Base-by-base conservation (phyloP, 2,797 vertebrate genomes). In the Manis pentadactyla region DNA sequence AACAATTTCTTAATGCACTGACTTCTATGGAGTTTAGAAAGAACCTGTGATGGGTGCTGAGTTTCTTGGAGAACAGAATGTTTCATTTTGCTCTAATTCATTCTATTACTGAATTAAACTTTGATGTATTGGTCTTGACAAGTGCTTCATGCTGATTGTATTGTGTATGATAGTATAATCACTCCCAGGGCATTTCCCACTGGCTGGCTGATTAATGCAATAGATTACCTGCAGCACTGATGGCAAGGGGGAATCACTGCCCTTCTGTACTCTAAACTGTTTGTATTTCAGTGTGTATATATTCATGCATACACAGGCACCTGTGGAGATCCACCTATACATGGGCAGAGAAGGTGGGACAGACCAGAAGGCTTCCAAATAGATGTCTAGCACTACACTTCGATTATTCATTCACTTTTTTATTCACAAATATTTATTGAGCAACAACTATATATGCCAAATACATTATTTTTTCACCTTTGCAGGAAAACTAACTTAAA, bases 71-170 rank as follows among this genome's bases (percentile, higher is more conserved):
- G 95, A 98, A 98, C 89, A 98, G 96, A 98, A 98, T 98, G 97
- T 98, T 98, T 98, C 97, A 98, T 98, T 98, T 98, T 98, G 98
- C 98, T 98, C 98, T 98, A 99, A 98, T 98, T 99, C 98, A 98
- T 98, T 98, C 98, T 98, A 97, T 98, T 98, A 98, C 97, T 97
- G 98, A 99, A 99, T 99, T 98, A 98, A 98, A 98, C 97, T 96
- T 98, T 99, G 99, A 99, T 99, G 97, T 98, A 99, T 99, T 98
- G 98, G 98, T 98, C 98, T 98, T 99, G 98, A 99, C 98, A 99
- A 98, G 98, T 92, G 95, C 97, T 98, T 98, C 98, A 98, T 97
- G 98, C 98, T 98, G 98, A 99, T 13, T 98, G 98, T 98, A 99
- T 98, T 98, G 98, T 98, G 96, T 98, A 98, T 98, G 99, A 99